Percentiles rank a stretch among this genome's conserved stretches.
Conservation (phyloP, 2,797 vertebrate species). For the Acanthurus leucopareius region DNA sequence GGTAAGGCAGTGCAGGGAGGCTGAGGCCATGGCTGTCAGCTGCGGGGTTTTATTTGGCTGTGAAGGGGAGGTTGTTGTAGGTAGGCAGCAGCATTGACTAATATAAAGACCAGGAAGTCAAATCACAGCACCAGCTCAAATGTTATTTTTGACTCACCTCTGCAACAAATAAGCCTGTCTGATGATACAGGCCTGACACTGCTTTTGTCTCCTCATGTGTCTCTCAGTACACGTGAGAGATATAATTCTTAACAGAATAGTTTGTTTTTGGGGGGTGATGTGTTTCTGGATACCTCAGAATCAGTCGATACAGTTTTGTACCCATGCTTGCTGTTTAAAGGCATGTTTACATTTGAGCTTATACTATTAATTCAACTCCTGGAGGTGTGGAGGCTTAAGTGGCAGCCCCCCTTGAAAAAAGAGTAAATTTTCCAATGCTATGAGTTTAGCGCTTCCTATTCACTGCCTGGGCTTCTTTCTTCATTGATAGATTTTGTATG, state of each 20-base stretch:
- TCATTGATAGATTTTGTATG: not conserved
- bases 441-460: not conserved
- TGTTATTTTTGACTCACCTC: conserved; percentile 29
- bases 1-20: conserved; percentile 57
- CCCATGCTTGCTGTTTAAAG: no score
- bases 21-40: conserved; percentile 67
- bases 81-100: conserved; percentile 52
- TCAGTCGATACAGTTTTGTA: not conserved
- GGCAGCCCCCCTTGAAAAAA: conserved; percentile 17
- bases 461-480: conserved; percentile 7
- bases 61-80: conserved; percentile 44
- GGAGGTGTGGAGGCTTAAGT: conserved; percentile 3
- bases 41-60: conserved; percentile 64
- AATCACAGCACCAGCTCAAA: conserved; percentile 43
- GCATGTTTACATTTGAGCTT: conserved; percentile 3
- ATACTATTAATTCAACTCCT: conserved; percentile 1
- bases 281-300: conserved; percentile 24
- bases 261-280: conserved; percentile 28
- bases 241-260: not conserved
- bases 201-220: conserved; percentile 31
- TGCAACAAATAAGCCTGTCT: conserved; percentile 28
- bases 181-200: conserved; percentile 7
- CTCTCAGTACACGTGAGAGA: conserved; percentile 11
- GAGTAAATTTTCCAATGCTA: not conserved
- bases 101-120: conserved; percentile 29